Percentiles rank a stretch among this genome's conserved stretches.
phyloP scores from a whole-genome alignment of 2,113 vertebrate species.

The Neogale vison region DNA sequence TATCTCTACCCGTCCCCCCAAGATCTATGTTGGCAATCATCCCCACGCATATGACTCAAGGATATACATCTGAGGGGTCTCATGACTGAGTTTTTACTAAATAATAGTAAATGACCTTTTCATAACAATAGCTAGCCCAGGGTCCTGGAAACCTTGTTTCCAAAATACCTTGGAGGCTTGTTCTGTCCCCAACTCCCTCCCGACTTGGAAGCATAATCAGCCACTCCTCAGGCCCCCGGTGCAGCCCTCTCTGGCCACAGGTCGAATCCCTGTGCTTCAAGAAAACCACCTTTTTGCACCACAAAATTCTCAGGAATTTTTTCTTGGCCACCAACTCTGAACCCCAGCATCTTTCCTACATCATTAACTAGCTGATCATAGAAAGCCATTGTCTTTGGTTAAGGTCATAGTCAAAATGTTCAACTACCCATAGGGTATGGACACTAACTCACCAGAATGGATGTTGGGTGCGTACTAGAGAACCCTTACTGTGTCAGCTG shows the following conservation, averaged over 20 bases:
- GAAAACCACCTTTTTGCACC: background rate
- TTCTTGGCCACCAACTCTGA: background rate
- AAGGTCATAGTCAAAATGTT: background rate
- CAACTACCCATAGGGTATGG: fast-evolving
- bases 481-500: background rate
- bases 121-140: background rate
- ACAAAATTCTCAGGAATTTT: background rate
- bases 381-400: background rate
- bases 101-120: background rate
- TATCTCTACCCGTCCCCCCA: background rate
- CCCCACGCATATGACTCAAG: background rate
- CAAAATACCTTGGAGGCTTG: background rate
- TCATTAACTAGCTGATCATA: background rate
- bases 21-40: background rate
- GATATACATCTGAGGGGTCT: background rate
- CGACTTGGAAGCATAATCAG: background rate
- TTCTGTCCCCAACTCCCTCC: background rate
- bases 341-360: background rate
- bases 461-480: background rate
- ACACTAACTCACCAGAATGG: background rate
- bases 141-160: background rate
- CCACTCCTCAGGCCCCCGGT: background rate
- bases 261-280: background rate
- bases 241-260: background rate
- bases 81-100: background rate